Evolutionary conservation across 1,140 invertebrate species (phyloP), one percentile per base, ranked within the genome.

Genomic region (Asbolus verrucosus): DNA sequence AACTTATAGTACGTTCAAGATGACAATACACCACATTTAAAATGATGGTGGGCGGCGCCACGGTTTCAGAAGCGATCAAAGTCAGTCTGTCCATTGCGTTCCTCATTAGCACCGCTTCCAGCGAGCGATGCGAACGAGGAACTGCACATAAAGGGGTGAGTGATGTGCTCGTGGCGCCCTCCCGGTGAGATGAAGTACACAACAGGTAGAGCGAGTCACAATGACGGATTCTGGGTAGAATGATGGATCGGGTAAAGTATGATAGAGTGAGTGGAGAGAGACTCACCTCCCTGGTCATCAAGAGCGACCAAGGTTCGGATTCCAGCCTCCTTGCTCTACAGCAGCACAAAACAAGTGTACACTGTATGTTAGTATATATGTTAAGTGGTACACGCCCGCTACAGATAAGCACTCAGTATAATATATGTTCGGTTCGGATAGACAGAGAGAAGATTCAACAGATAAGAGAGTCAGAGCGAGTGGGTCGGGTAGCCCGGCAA

Each of bases 201-300:
- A 54, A 54, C 19, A 54, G 27, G 24, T 54, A 24, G 46, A 41
- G 24, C 54, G 54, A 61, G 61, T 63, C 39, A 63, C 21, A 63
- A 63, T 63, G 61, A 63, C 61, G 61, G 61, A 63, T 63, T 1
- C 18, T 41, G 21, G 39, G 38, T 65, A 21, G 46, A 43, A 65
- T 65, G 62, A 65, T 65, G 61, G 19, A 18, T 24, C 41, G 62
- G 61, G 31, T 63, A 13, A 63, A 63, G 61, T 63, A 63, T 63
- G 61, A 63, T 63, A 46, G 65, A 75, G 69, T 60, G 66, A 62
- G 41, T 33, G 65, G 39, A 67, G 73, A 74, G 77, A 84, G 85
- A 94, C 92, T 95, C 92, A 98, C 96, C 96, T 94, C 95, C 96
- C 92, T 98, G 96, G 90, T 97, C 95, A 87, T 98, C 96, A 87